Evolutionary conservation across 1,140 invertebrate genomes (phyloP), one percentile per base, ranked within the genome.

Genomic region (Telenomus remus): DNA sequence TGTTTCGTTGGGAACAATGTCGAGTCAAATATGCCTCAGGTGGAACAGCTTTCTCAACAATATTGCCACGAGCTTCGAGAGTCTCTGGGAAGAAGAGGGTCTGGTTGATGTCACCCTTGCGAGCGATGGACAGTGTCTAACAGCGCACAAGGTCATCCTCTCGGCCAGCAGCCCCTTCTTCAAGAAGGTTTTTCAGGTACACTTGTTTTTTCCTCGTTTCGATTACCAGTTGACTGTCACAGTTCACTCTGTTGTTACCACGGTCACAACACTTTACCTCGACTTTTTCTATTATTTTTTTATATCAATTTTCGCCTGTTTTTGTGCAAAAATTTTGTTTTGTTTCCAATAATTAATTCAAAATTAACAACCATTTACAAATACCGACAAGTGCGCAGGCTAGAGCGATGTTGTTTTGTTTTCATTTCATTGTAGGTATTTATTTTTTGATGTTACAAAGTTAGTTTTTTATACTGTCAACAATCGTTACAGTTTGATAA

Each of bases 101-200:
- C 85, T 92, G 74, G 91, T 91, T n/a, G 91, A 92, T 82, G 92
- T 93, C 15, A 93, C 93, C 51, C 84, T 94, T 39, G 91, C 92
- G 8, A 92, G 91, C 73, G 92, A 93, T 72, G 92, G 92, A 56
- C 88, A 90, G 49, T 90, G 91, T 84, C 88, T 93, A 63, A 91
- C 92, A 59, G 91, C 92, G 53, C 93, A 94, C 78, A 93, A 93
- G 88, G 90, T 94, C 44, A 92, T 94, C 76, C 84, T 94, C 4
- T 93, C 92, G 6, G 92, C 92, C 1, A 93, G 93, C 76, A 93
- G 92, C 84, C 90, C 91, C 4, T 92, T 93, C 79, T 94, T 94
- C 83, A 90, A 89, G 77, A 90, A 89, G 66, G 90, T 93, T 78
- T 92, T 92, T 76, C 91, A 92, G 89, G 91, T 92, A 53, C 14